Conservation (phyloP, 2,113 vertebrate species). For the Arizona elegans region DNA sequence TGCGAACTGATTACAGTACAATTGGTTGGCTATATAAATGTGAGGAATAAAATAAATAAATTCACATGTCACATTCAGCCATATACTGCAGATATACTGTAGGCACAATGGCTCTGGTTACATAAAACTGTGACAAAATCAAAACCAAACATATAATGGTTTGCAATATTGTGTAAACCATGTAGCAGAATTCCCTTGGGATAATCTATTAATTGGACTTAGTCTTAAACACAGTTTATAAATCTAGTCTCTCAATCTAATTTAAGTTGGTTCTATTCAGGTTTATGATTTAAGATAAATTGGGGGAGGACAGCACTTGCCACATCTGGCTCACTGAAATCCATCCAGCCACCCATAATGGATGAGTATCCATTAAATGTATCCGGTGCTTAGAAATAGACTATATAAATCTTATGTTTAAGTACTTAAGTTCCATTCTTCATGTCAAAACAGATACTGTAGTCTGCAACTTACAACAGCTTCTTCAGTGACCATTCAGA, state of each 20-base stretch:
- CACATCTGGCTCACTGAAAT: not conserved
- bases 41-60: not conserved
- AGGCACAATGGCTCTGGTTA: not conserved
- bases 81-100: not conserved
- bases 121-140: not conserved
- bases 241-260: not conserved
- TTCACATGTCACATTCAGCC: not conserved
- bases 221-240: not conserved
- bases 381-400: not conserved
- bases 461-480: not conserved
- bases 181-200: not conserved
- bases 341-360: not conserved
- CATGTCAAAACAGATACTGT: not conserved
- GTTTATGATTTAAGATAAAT: not conserved
- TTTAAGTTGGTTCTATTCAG: not conserved
- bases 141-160: not conserved
- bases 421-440: not conserved
- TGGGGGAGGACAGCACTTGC: not conserved
- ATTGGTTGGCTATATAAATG: not conserved
- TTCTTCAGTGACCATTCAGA: not conserved
- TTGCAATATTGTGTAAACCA: not conserved
- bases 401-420: not conserved
- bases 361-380: not conserved
- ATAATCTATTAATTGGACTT: not conserved
- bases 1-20: not conserved